Percentiles rank a stretch among this genome's conserved stretches.
phyloP scores from a whole-genome alignment of 2,888 invertebrate species.

The Dastarcus helophoroides region DNA sequence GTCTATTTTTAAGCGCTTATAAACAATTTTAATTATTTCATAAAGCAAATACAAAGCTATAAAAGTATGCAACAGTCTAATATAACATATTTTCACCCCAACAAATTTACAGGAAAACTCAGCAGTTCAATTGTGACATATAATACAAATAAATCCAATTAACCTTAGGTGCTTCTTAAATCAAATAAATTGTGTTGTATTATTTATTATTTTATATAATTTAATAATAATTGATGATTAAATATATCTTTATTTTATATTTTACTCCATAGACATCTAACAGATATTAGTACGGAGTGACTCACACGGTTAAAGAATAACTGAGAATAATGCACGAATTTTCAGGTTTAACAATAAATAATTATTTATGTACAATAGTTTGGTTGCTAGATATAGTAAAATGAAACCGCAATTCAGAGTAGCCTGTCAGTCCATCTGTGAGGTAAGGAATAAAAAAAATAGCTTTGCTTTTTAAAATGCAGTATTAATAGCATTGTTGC shows the following conservation, averaged over 20 bases:
- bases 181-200: too few relatives aligned
- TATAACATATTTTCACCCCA: slow-evolving; percentile 18
- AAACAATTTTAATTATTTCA: slow-evolving; percentile 26
- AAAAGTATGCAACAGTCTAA: slow-evolving; percentile 32
- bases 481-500: too few relatives aligned
- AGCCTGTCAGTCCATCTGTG: too few relatives aligned
- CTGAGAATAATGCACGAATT: background rate
- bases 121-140: background rate
- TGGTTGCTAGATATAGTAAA: too few relatives aligned
- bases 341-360: too few relatives aligned
- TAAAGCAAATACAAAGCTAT: slow-evolving; percentile 34
- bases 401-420: too few relatives aligned
- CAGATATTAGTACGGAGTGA: slow-evolving; percentile 19
- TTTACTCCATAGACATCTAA: slow-evolving; percentile 8
- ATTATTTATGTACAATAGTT: too few relatives aligned
- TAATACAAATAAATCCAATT: background rate
- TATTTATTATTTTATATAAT: too few relatives aligned
- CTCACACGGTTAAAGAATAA: slow-evolving; percentile 17
- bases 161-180: background rate
- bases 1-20: slow-evolving; percentile 20
- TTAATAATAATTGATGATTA: too few relatives aligned
- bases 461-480: too few relatives aligned
- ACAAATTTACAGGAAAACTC: background rate
- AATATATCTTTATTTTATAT: slow-evolving; percentile 1
- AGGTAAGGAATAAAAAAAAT: background rate